These are phyloP conservation scores for Pherbina coryleti DNA, from an alignment of 2,888 invertebrate species.

Conservation along the genomic window DNA sequence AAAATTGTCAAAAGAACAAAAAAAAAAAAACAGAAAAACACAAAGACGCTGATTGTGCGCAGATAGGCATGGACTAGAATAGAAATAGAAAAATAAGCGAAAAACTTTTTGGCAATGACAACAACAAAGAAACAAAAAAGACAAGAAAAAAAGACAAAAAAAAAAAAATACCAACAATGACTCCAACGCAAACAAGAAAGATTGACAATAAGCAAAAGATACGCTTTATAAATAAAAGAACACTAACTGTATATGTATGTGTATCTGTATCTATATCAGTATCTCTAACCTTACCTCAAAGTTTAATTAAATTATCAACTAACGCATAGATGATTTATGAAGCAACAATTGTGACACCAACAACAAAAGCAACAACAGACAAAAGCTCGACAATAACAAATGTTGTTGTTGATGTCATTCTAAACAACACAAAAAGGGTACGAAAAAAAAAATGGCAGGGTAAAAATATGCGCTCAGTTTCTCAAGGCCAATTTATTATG, in stretches of 20 bases:
- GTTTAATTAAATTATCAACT: too few species aligned
- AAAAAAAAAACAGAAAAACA: background rate
- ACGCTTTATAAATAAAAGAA: too few species aligned
- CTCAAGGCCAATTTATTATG: background rate
- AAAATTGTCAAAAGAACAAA: conserved; percentile 30
- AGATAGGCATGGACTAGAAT: background rate
- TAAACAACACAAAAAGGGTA: background rate
- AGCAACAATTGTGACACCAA: background rate
- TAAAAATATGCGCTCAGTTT: background rate
- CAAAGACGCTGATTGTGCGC: background rate
- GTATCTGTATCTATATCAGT: too few species aligned
- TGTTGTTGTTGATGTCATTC: background rate
- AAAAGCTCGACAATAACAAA: background rate
- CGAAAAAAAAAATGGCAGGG: background rate
- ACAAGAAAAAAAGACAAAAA: too few species aligned
- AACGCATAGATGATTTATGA: background rate
- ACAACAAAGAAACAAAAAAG: background rate
- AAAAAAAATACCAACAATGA: background rate
- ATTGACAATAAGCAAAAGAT: too few species aligned
- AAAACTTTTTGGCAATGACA: background rate
- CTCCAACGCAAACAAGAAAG: too few species aligned
- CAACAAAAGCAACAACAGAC: too few species aligned
- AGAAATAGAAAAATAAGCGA: background rate
- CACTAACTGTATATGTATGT: too few species aligned
- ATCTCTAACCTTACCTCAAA: too few species aligned